These are phyloP conservation scores for Onychostruthus taczanowskii DNA, from an alignment of 2,113 vertebrate species.

Conservation along the genomic window DNA sequence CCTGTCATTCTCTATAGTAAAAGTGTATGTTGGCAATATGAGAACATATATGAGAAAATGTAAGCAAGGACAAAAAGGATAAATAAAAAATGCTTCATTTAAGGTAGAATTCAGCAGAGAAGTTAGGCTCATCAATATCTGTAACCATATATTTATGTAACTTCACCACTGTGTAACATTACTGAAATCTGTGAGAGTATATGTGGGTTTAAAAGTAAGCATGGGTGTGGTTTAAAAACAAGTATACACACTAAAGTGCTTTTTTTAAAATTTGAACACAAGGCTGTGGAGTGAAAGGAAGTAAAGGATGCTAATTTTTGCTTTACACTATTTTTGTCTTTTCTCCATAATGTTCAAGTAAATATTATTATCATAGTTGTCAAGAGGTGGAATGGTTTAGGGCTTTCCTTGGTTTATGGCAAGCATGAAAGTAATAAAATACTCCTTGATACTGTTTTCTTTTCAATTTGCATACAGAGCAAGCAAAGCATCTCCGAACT, in stretches of 20 bases:
- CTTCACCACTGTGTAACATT: neutral
- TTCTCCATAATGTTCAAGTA: neutral
- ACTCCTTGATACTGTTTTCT: neutral
- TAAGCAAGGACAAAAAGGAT: neutral
- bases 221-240: neutral
- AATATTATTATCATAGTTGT: neutral
- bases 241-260: neutral
- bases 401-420: neutral
- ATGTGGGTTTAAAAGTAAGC: neutral
- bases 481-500: neutral
- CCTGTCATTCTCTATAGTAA: neutral
- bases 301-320: neutral
- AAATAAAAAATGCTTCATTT: neutral
- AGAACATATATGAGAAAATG: neutral
- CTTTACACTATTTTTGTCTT: neutral
- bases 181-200: neutral
- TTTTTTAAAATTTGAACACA: neutral
- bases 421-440: neutral
- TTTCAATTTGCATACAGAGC: neutral
- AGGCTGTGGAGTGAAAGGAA: neutral
- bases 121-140: fast-evolving
- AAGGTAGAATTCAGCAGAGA: neutral
- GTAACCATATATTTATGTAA: neutral
- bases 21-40: neutral
- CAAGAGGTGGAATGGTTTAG: neutral